Percentiles rank a stretch among this genome's conserved stretches.
phyloP scores from a whole-genome alignment of 2,888 invertebrate species.

The Lamellibrachia satsuma region DNA sequence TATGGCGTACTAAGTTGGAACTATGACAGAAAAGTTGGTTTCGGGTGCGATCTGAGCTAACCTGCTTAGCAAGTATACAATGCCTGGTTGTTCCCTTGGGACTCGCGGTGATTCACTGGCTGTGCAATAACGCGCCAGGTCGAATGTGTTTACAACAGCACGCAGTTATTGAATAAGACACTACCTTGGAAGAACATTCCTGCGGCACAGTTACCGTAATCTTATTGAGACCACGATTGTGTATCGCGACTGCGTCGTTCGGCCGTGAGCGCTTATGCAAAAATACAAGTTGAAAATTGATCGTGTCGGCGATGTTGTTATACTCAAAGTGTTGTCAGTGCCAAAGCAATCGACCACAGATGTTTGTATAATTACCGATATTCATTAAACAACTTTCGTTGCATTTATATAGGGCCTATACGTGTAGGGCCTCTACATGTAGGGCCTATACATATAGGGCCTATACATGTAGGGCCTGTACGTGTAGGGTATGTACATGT shows the following conservation, averaged over 20 bases:
- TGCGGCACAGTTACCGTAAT: neutral
- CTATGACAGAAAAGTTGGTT: too few species aligned
- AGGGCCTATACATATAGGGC: too few species aligned
- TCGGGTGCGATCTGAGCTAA: too few species aligned
- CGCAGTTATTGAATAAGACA: neutral
- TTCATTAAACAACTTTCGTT: neutral
- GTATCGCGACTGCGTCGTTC: neutral
- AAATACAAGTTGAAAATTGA: neutral
- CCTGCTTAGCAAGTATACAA: too few species aligned
- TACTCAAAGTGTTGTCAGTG: neutral
- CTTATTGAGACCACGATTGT: neutral
- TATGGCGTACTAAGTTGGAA: too few species aligned
- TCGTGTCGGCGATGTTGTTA: neutral
- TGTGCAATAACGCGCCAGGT: too few species aligned
- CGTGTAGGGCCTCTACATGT: neutral
- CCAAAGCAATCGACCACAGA: neutral
- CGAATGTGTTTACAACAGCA: neutral
- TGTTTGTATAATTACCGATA: neutral
- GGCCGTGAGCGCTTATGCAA: neutral
- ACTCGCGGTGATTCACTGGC: too few species aligned
- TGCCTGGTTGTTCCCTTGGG: too few species aligned
- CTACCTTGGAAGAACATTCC: neutral
- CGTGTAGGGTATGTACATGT: too few species aligned
- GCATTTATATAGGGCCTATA: neutral
- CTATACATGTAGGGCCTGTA: too few species aligned